These are phyloP conservation scores for Aricia agestis DNA, from an alignment of 1,140 invertebrate species.

Conservation along the genomic window DNA sequence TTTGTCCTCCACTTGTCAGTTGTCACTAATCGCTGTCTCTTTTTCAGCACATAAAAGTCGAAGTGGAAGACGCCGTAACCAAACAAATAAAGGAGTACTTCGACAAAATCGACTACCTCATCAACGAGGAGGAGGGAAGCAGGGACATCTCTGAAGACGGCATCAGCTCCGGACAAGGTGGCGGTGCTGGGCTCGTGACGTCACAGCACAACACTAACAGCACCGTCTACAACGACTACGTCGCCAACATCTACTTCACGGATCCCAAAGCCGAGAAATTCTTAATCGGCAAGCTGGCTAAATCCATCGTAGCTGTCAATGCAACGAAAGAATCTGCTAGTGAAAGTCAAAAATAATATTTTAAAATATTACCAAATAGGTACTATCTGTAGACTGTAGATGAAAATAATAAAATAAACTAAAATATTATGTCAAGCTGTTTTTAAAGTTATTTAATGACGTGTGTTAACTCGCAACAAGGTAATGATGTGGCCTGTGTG, in stretches of 20 bases:
- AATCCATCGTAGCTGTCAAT: not conserved
- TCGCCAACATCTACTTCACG: not conserved
- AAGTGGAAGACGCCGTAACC: constrained; percentile 2
- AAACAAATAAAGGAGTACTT: constrained; percentile 2
- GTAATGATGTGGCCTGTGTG: too few relatives aligned
- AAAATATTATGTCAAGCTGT: too few relatives aligned
- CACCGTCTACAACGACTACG: not conserved
- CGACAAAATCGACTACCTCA: not conserved
- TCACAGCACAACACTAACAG: not conserved
- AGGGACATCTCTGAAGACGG: not conserved
- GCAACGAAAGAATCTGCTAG: not conserved
- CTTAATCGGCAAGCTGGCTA: not conserved
- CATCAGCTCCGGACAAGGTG: not conserved
- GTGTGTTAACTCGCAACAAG: too few relatives aligned
- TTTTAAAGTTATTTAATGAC: too few relatives aligned
- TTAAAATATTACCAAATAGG: too few relatives aligned
- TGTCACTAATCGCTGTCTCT: not conserved
- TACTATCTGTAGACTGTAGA: too few relatives aligned
- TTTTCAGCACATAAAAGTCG: constrained; percentile 11
- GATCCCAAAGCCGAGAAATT: not conserved
- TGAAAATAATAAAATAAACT: too few relatives aligned
- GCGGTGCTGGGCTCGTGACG: not conserved
- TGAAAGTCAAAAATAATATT: too few relatives aligned
- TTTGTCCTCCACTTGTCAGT: not conserved
- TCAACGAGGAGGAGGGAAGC: not conserved